Conservation (phyloP, 2,888 invertebrate genomes). For the Tachina grossa region DNA sequence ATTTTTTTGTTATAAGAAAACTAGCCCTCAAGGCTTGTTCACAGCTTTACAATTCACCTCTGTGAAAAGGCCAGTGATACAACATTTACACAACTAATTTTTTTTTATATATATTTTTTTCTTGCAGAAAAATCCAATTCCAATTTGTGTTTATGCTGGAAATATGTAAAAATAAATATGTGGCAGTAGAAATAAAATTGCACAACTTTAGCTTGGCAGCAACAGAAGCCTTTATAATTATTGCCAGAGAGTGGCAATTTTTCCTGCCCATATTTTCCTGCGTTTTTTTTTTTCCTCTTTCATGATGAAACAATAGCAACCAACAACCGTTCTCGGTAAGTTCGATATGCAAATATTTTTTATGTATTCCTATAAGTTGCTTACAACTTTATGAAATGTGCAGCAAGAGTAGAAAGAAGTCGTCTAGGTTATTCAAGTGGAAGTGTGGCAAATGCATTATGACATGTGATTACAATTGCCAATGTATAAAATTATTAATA, state of each 20-base stretch:
- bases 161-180: slow-evolving; percentile 2
- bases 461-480: slow-evolving; percentile 70
- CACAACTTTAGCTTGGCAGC: slow-evolving; percentile 24
- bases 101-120: slow-evolving; percentile 11
- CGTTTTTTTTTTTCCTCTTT: slow-evolving; percentile 31
- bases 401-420: background rate
- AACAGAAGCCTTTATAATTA: slow-evolving; percentile 71
- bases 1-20: slow-evolving; percentile 20
- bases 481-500: slow-evolving; percentile 48
- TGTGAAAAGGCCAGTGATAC: slow-evolving; percentile 50
- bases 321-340: slow-evolving; percentile 13
- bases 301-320: slow-evolving; percentile 41
- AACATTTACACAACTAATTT: slow-evolving; percentile 43
- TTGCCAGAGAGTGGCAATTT: slow-evolving; percentile 63
- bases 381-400: slow-evolving; percentile 32
- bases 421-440: slow-evolving; percentile 63
- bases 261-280: slow-evolving; percentile 21
- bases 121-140: slow-evolving; percentile 3
- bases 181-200: slow-evolving; percentile 28
- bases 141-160: slow-evolving; percentile 20
- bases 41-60: slow-evolving; percentile 57
- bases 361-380: slow-evolving; percentile 21
- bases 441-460: slow-evolving; percentile 71
- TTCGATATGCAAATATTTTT: slow-evolving; percentile 58
- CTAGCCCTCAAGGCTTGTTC: slow-evolving; percentile 56